Base-by-base conservation (phyloP, 2,797 vertebrate species). In the Pseudochaenichthys georgianus region DNA sequence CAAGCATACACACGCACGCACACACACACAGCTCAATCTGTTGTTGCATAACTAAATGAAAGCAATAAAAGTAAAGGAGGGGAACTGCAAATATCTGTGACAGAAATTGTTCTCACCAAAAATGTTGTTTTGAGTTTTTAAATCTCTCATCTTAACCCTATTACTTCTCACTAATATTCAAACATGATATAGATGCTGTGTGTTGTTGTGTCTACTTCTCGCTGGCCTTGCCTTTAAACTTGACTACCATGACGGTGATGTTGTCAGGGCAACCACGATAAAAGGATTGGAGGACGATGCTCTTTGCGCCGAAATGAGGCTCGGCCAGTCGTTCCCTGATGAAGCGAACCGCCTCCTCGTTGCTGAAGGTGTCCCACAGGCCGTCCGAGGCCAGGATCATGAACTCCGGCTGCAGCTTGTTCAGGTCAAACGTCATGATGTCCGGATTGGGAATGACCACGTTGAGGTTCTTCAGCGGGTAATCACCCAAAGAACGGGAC, bases 321-420 rank as follows among this genome's bases (percentile, higher is more conserved):
- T 99, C 98, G 75, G 98, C 96, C 90, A 99, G 95, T n/a, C 98
- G 97, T 68, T 99, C 98, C 82, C 96, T 96, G 94, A 99, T 97
- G 91, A 99, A 99, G 59, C 98, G 94, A 2, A 99, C 97, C 0
- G 98, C 98, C 88, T 99, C 98, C 90, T 99, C 98, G 0, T 99
- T 99, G 95, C 97, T 99, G 95, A 99, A 99, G 64, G 98, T 98
- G 81, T 99, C 98, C 98, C 98, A 99, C 83, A 99, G 96, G 47
- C 98, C 98, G 5, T 99, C 98, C 0, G 98, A 99, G 0, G 98
- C 98, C 92, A 99, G 87, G 94, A 99, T 99, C 98, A 99, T 98
- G 94, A 99, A 99, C 92, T 99, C 96, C 0, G 98, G 98, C 94
- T 99, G 97, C 81, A 99, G 96, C 94, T 98, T 98, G 95, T 96